Conservation (phyloP, 2,888 invertebrate genomes). For the Yponomeuta sedellus region DNA sequence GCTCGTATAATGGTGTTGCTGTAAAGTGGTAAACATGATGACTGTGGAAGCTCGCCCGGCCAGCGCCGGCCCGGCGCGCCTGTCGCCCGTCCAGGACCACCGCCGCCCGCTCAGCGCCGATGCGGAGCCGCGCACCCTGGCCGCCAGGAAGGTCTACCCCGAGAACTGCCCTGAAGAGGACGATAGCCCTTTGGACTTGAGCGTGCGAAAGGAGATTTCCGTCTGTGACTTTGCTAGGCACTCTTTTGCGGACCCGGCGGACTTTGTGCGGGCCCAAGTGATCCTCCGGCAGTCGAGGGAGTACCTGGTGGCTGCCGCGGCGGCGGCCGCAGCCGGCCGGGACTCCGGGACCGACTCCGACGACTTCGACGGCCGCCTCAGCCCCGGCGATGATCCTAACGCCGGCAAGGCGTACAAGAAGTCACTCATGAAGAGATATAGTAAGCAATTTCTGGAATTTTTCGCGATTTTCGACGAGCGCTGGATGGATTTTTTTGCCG, state of each 20-base stretch:
- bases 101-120: slow-evolving; percentile 57
- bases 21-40: slow-evolving; percentile 66
- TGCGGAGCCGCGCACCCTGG: slow-evolving; percentile 64
- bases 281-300: slow-evolving; percentile 69
- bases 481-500: not conserved
- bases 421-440: slow-evolving; percentile 93
- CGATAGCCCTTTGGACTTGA: slow-evolving; percentile 87
- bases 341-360: slow-evolving; percentile 89
- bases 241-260: slow-evolving; percentile 66
- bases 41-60: slow-evolving; percentile 70
- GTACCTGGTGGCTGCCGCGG: slow-evolving; percentile 47
- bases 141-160: slow-evolving; percentile 72
- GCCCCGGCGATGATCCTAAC: slow-evolving; percentile 75
- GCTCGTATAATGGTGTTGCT: slow-evolving; percentile 61
- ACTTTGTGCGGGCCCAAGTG: slow-evolving; percentile 69
- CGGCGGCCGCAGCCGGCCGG: slow-evolving; percentile 55
- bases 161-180: slow-evolving; percentile 48
- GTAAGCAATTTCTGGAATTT: slow-evolving; percentile 79
- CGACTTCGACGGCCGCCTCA: slow-evolving; percentile 83
- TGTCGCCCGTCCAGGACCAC: slow-evolving; percentile 46
- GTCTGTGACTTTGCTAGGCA: slow-evolving; percentile 71
- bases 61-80: slow-evolving; percentile 51
- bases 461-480: not conserved
- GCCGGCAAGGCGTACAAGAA: slow-evolving; percentile 88
- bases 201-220: slow-evolving; percentile 75